phyloP scores from a whole-genome alignment of 2,797 vertebrate species.

The Picus viridis region DNA sequence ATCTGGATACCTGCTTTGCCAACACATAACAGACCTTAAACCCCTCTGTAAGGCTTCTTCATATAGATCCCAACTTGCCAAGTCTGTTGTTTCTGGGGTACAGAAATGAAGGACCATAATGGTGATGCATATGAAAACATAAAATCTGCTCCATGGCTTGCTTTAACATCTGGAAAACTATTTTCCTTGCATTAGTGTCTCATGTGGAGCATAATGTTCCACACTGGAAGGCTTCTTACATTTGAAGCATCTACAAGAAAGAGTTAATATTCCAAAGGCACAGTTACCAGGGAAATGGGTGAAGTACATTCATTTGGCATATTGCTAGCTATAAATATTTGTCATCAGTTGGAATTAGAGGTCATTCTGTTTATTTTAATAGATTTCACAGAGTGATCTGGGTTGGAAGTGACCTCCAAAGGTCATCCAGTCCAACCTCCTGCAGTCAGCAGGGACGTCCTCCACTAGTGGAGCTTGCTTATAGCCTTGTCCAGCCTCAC shows the following conservation, averaged over 20 bases:
- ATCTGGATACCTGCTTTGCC: background rate
- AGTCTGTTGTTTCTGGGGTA: background rate
- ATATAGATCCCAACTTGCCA: background rate
- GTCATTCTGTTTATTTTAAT: background rate
- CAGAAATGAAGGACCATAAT: background rate
- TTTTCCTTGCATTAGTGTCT: constrained; percentile 9
- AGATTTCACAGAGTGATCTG: too few relatives aligned
- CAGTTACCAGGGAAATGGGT: background rate
- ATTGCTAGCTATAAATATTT: background rate
- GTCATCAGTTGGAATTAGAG: background rate
- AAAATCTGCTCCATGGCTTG: background rate
- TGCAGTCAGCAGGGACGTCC: too few relatives aligned
- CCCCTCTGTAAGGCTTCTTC: background rate
- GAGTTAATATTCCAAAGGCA: background rate
- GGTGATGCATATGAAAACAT: constrained; percentile 15
- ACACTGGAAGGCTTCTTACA: background rate
- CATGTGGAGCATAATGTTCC: background rate
- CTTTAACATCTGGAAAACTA: constrained; percentile 32
- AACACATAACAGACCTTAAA: background rate
- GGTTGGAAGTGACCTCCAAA: too few relatives aligned
- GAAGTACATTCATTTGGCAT: background rate
- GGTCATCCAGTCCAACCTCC: too few relatives aligned
- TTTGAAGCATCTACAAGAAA: background rate
- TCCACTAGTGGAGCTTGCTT: too few relatives aligned
- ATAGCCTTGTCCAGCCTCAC: too few relatives aligned